These are phyloP conservation scores for Stomorhina lunata DNA, from an alignment of 2,888 invertebrate species.

Conservation along the genomic window DNA sequence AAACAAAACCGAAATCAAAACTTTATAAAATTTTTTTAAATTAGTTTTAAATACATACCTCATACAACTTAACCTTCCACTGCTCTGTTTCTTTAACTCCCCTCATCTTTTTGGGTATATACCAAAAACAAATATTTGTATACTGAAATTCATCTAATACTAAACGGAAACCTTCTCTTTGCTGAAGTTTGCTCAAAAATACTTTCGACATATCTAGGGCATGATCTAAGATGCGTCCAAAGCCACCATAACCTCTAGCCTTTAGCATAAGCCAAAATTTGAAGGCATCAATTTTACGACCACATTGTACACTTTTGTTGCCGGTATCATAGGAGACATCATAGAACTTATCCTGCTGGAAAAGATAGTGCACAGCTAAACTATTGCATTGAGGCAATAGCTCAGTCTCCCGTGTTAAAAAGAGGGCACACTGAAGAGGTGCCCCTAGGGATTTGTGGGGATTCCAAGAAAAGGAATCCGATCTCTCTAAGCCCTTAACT, in stretches of 20 bases:
- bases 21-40: not conserved
- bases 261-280: slow-evolving; percentile 97
- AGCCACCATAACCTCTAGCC: slow-evolving; percentile 85
- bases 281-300: slow-evolving; percentile 93
- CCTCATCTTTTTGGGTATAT: slow-evolving; percentile 83
- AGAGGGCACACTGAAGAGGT: slow-evolving; percentile 88
- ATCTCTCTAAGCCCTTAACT: slow-evolving; percentile 81
- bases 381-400: slow-evolving; percentile 84
- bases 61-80: slow-evolving; percentile 81
- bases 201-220: slow-evolving; percentile 84
- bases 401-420: slow-evolving; percentile 81
- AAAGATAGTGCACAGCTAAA: slow-evolving; percentile 87
- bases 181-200: slow-evolving; percentile 81
- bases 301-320: slow-evolving; percentile 95
- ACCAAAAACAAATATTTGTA: slow-evolving; percentile 96
- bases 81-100: slow-evolving; percentile 77
- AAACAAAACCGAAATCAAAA: not conserved
- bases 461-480: slow-evolving; percentile 91
- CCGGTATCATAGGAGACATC: slow-evolving; percentile 89
- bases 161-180: slow-evolving; percentile 82
- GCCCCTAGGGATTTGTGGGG: slow-evolving; percentile 92
- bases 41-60: slow-evolving; percentile 73
- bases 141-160: slow-evolving; percentile 85
- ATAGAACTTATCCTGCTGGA: slow-evolving; percentile 92
- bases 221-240: slow-evolving; percentile 83